A percentile compares a stretch with the other conserved stretches of the same genome.
Conservation (phyloP, 2,888 invertebrate species). For the Leucoma salicis region DNA sequence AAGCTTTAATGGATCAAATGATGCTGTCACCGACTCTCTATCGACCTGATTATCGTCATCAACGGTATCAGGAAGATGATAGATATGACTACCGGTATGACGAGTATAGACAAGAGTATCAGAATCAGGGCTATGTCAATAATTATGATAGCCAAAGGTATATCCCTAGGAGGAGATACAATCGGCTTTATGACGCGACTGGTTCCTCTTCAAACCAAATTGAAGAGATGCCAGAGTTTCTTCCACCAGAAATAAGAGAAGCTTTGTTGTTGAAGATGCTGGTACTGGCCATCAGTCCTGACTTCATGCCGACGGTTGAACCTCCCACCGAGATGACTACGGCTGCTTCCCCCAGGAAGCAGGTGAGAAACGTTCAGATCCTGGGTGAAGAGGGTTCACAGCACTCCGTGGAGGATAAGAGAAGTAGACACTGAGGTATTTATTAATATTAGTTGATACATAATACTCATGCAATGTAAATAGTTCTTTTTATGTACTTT, state of each 20-base stretch:
- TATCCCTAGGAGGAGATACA: slow-evolving; percentile 65
- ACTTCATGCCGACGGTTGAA: slow-evolving; percentile 68
- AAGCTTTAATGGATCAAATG: slow-evolving; percentile 78
- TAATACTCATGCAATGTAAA: slow-evolving; percentile 66
- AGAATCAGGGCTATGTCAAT: slow-evolving; percentile 66
- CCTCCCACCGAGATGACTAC: slow-evolving; percentile 73
- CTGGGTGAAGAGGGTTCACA: slow-evolving; percentile 83
- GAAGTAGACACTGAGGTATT: slow-evolving; percentile 55
- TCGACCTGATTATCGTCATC: slow-evolving; percentile 55
- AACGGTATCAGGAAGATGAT: slow-evolving; percentile 64
- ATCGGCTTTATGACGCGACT: slow-evolving; percentile 65
- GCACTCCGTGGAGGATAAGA: slow-evolving; percentile 50
- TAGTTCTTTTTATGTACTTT: slow-evolving; percentile 50
- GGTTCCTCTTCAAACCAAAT: slow-evolving; percentile 66
- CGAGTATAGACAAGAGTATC: slow-evolving; percentile 63
- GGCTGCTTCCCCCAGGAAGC: slow-evolving; percentile 78
- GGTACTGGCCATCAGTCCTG: slow-evolving; percentile 86
- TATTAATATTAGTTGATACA: slow-evolving; percentile 40
- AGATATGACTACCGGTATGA: slow-evolving; percentile 68
- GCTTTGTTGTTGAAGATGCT: slow-evolving; percentile 87
- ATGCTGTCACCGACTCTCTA: slow-evolving; percentile 61
- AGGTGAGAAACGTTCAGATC: slow-evolving; percentile 87
- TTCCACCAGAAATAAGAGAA: slow-evolving; percentile 87
- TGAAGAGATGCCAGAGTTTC: slow-evolving; percentile 81
- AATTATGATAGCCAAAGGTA: slow-evolving; percentile 75